Base-by-base conservation (phyloP, 2,888 invertebrate species). In the Lysandra coridon region DNA sequence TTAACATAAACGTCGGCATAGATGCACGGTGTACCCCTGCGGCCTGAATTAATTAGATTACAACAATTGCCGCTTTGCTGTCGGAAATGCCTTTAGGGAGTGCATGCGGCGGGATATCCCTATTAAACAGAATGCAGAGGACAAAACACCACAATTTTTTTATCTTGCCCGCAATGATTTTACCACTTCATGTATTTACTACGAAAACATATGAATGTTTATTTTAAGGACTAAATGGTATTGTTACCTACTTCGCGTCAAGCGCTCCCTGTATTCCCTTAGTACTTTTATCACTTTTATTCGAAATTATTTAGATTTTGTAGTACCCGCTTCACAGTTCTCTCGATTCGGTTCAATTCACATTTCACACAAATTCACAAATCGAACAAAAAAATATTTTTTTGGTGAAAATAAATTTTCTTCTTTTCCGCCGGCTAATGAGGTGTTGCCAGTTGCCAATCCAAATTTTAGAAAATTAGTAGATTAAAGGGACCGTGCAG, bases 41-140 rank as follows among this genome's bases (percentile, higher is more conserved):
- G 78, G 73, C 78, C 75, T 81, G 84, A 37, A 82, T 80, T 89
- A 91, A 90, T 89, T 88, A 81, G 69, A 69, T 69, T 69, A 69
- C 5, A 33, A 69, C 69, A 69, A 69, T 33, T 33, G 17, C 12
- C 69, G 69, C 37, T 69, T 69, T 69, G 4, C 69, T 14, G 69
- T 69, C 69, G 69, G 69, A 69, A 69, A 69, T 69, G 33, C 17
- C 17, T 57, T 57, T 57, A 4, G 53, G 53, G 53, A 57, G 17
- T 57, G 57, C 57, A 57, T 57, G 57, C 17, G 57, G 14, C 33
- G 6, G 73, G 73, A 62, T 53, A 76, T 76, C 40, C 62, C 60
- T 49, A 78, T 77, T 30, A 40, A 74, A 75, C 78, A 77, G 78
- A n/a, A 60, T 60, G 14, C 14, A 75, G 82, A 83, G 80, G 82